Base-by-base conservation (phyloP, 2,797 vertebrate species). In the Rhabdomys pumilio region DNA sequence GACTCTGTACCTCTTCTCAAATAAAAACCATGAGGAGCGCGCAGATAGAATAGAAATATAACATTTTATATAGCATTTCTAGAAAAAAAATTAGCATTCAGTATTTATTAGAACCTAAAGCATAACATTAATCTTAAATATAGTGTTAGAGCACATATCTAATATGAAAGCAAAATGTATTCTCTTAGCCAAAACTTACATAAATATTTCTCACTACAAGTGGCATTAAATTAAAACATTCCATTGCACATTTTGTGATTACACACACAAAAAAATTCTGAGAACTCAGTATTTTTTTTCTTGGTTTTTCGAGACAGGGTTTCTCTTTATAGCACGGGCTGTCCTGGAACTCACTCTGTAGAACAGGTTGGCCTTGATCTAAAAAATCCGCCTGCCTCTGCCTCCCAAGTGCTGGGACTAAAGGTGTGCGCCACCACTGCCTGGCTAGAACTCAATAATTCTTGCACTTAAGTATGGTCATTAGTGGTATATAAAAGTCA, bases 141-240 rank as follows among this genome's bases (percentile, higher is more conserved):
- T 9, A 88, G 83, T 38, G 26, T 47, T 69, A 77, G n/a, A 89
- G 85, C 72, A 26, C 38, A 47, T 91, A 76, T 67, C n/a, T 95
- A 76, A 67, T 80, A 93, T 29, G 20, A 57, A 89, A 95, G 63
- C 26, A 85, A 94, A 94, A 34, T 44, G 59, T 61, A 55, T 55
- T 34, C 29, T 53, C 38, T 69, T n/a, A 0, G 1, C 34, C 29
- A 24, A n/a, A 82, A 92, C 79, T 89, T 41, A 94, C 34, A 83
- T 3, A 90, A 97, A 96, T 26, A 63, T 2, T 69, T 29, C 20
- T 95, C 20, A 93, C 73, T 73, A 24, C 38, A 80, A 90, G 59
- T 92, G n/a, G 92, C 31, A 89, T 76, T 90, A 80, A 91, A 89
- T 44, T 93, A 87, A 90, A 96, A 91, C 26, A 93, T 4, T 84